phyloP scores from a whole-genome alignment of 2,113 vertebrate genomes.

The Calyptommatus sinebrachiatus region DNA sequence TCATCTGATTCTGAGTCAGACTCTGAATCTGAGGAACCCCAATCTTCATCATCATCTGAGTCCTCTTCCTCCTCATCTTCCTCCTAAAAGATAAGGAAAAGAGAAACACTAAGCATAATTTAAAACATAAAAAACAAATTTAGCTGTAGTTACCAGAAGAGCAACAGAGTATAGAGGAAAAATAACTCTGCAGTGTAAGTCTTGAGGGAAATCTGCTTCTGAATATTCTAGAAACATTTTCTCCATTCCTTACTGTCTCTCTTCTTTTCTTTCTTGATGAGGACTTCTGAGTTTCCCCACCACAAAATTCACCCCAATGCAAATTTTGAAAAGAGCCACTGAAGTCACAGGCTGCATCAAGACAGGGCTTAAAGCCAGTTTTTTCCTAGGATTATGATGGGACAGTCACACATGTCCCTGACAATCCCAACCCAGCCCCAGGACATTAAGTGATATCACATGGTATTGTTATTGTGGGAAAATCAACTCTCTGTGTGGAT shows the following conservation, averaged over 20 bases:
- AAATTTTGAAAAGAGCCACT: not conserved
- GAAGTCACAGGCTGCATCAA: not conserved
- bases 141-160: not conserved
- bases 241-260: not conserved
- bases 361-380: too few relatives aligned
- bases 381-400: too few relatives aligned
- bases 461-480: too few relatives aligned
- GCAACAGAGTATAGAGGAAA: not conserved
- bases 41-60: conserved; percentile 81
- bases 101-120: not conserved
- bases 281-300: not conserved
- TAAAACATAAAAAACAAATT: not conserved
- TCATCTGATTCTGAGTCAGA: conserved; percentile 83
- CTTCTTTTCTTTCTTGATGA: not conserved
- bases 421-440: too few relatives aligned
- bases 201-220: not conserved
- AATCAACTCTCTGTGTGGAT: too few relatives aligned
- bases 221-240: not conserved
- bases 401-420: too few relatives aligned
- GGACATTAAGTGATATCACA: too few relatives aligned
- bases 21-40: conserved; percentile 78
- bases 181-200: not conserved
- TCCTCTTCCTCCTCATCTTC: conserved; percentile 70
- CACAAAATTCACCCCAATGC: not conserved
- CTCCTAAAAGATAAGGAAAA: conserved; percentile 22